A percentile compares a stretch with the other conserved stretches of the same genome.
Conservation (phyloP, 2,113 vertebrate species). For the Myiopsitta monachus region DNA sequence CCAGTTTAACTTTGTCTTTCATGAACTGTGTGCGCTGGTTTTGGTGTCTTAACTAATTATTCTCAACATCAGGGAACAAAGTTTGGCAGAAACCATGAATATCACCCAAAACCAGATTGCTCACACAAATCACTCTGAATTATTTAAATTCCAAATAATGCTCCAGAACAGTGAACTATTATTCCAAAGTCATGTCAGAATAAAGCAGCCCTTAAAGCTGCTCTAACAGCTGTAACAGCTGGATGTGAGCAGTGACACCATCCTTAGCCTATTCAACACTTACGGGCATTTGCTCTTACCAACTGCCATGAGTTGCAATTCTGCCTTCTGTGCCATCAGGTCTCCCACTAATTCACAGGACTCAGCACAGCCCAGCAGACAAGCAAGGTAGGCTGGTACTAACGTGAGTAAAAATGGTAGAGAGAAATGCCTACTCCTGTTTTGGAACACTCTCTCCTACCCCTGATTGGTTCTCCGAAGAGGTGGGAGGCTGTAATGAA, state of each 20-base stretch:
- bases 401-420: background rate
- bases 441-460: background rate
- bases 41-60: background rate
- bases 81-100: background rate
- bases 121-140: background rate
- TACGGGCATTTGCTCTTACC: rapidly evolving
- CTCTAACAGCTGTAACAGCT: background rate
- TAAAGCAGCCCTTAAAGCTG: background rate
- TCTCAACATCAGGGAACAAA: background rate
- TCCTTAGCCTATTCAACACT: background rate
- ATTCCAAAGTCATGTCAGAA: background rate
- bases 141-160: background rate
- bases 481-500: background rate
- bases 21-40: background rate
- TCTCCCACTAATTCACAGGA: background rate
- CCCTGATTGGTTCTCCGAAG: background rate
- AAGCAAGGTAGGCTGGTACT: background rate
- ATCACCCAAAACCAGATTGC: rapidly evolving
- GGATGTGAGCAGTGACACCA: background rate
- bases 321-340: background rate
- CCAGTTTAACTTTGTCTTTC: background rate
- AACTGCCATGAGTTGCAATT: background rate
- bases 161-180: background rate
- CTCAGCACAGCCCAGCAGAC: background rate
- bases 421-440: background rate